Conservation (phyloP, 2,888 invertebrate species). For the Geophilus truncorum region DNA sequence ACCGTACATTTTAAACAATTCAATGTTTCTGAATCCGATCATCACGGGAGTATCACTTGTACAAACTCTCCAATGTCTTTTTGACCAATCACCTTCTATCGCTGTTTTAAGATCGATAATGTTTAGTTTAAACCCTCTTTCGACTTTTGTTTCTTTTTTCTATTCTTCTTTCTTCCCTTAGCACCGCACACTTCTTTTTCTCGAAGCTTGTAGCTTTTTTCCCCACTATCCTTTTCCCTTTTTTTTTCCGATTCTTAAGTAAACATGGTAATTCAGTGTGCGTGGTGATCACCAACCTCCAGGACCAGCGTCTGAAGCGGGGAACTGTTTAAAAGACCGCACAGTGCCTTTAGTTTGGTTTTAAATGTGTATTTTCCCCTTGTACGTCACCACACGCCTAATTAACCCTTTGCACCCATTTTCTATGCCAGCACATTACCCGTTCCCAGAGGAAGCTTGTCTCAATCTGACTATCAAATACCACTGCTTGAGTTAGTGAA, state of each 20-base stretch:
- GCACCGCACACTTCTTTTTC: neutral
- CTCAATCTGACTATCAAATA: neutral
- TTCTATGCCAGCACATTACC: neutral
- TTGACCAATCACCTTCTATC: neutral
- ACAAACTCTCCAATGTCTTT: neutral
- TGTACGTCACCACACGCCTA: neutral
- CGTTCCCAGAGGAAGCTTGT: neutral
- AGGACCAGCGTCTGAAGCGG: neutral
- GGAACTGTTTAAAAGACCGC: neutral
- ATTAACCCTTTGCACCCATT: slow-evolving; percentile 8
- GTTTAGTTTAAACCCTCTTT: neutral
- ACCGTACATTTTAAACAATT: neutral
- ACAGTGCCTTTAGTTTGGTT: neutral
- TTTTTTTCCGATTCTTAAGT: neutral
- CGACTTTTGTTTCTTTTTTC: neutral
- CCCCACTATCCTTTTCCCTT: neutral
- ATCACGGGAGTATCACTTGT: neutral
- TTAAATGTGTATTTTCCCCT: neutral
- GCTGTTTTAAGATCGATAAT: neutral
- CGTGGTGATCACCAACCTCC: slow-evolving; percentile 4
- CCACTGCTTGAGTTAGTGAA: neutral
- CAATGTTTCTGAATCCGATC: neutral
- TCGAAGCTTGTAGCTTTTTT: too few species aligned
- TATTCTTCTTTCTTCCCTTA: neutral
- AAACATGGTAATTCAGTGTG: slow-evolving; percentile 29